Percentiles rank a stretch among this genome's conserved stretches.
Conservation (phyloP, 92 coral and sea anemone genomes). For the Umimayanthus kanabou region DNA sequence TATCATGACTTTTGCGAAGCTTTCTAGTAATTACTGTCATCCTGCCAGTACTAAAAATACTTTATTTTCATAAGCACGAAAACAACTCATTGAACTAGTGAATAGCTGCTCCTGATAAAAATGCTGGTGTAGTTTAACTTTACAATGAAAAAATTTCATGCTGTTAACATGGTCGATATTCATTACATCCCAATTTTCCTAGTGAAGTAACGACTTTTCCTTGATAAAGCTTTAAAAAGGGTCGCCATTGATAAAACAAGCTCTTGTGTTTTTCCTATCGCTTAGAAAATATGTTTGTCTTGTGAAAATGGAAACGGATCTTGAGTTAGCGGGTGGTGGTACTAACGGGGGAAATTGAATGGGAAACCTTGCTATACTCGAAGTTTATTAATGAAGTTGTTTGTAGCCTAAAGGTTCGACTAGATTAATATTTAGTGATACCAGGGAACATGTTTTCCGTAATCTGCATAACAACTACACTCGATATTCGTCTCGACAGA, state of each 20-base stretch:
- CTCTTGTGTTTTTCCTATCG: not conserved
- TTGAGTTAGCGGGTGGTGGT: not conserved
- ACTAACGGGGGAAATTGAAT: not conserved
- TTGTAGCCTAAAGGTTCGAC: not conserved
- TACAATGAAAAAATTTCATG: not conserved
- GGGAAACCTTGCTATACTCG: not conserved
- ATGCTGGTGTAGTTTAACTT: not conserved
- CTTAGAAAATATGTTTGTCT: not conserved
- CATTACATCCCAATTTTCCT: not conserved
- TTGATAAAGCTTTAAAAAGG: not conserved
- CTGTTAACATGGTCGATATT: not conserved
- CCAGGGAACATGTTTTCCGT: not conserved
- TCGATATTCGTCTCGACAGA: not conserved
- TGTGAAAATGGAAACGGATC: not conserved
- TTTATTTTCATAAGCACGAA: not conserved
- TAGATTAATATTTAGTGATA: not conserved
- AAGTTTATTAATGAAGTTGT: not conserved
- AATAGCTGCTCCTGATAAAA: not conserved
- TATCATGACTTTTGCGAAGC: not conserved
- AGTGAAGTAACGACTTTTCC: not conserved
- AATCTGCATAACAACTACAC: not conserved
- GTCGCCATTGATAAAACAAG: not conserved
- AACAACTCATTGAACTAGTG: not conserved
- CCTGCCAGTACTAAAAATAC: not conserved
- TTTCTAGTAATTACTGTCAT: not conserved